Conservation (phyloP, 2,888 invertebrate species). For the Sarcophaga caerulescens region DNA sequence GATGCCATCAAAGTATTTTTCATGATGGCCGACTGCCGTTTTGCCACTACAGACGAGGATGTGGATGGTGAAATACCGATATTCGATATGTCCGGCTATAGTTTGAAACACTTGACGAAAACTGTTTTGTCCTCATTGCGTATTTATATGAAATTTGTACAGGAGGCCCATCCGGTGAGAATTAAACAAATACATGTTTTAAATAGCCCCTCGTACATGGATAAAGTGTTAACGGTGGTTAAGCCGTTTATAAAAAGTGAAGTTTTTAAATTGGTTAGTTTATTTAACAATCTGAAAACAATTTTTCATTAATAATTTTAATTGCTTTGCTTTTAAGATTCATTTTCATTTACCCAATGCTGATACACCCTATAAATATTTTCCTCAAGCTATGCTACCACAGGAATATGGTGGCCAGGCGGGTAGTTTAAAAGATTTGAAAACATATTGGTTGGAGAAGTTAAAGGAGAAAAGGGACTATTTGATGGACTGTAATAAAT, state of each 20-base stretch:
- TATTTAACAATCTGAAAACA: not conserved
- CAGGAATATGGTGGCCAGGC: constrained; percentile 87
- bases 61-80: constrained; percentile 87
- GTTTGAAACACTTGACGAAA: constrained; percentile 85
- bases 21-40: constrained; percentile 87
- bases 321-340: constrained; percentile 80
- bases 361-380: constrained; percentile 84
- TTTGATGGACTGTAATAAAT: constrained; percentile 82
- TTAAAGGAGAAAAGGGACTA: constrained; percentile 85
- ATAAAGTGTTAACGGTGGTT: constrained; percentile 84
- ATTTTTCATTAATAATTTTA: not conserved
- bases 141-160: constrained; percentile 88
- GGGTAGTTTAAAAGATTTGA: constrained; percentile 84
- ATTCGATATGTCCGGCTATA: constrained; percentile 86
- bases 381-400: constrained; percentile 85
- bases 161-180: constrained; percentile 87
- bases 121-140: constrained; percentile 84
- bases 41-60: constrained; percentile 82
- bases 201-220: constrained; percentile 85
- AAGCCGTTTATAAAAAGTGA: constrained; percentile 87
- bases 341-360: constrained; percentile 87
- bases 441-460: constrained; percentile 84
- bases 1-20: constrained; percentile 87
- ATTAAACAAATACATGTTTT: constrained; percentile 86
- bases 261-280: constrained; percentile 84